phyloP scores from a whole-genome alignment of 2,113 vertebrate species.

The Periophthalmus modestus region DNA sequence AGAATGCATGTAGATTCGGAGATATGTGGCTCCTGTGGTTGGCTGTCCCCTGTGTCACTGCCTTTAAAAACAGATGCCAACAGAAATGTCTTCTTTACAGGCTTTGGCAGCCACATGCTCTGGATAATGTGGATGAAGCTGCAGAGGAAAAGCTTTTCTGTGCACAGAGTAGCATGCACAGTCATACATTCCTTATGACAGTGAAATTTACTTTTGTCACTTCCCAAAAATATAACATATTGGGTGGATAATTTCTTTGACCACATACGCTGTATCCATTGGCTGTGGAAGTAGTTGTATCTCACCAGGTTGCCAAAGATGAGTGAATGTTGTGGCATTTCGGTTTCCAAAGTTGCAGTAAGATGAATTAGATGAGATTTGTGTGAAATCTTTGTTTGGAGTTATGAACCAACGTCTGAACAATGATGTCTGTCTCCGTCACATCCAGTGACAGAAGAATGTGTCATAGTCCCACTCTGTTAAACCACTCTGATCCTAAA shows the following conservation, averaged over 20 bases:
- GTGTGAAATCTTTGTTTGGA: slow-evolving; percentile 12
- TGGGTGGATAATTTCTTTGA: slow-evolving; percentile 37
- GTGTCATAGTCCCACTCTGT: slow-evolving; percentile 74
- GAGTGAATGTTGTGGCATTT: slow-evolving; percentile 14
- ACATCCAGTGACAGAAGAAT: slow-evolving; percentile 74
- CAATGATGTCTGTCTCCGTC: slow-evolving; percentile 23
- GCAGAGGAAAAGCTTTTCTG: slow-evolving; percentile 52
- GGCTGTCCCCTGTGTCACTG: slow-evolving; percentile 76
- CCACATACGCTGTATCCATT: not conserved
- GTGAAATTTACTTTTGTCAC: slow-evolving; percentile 8
- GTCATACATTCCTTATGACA: slow-evolving; percentile 19
- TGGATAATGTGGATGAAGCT: slow-evolving; percentile 63
- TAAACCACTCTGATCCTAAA: slow-evolving; percentile 75
- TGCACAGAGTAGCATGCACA: not conserved
- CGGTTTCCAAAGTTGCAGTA: not conserved
- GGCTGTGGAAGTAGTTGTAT: not conserved
- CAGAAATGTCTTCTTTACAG: slow-evolving; percentile 74
- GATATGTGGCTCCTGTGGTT: slow-evolving; percentile 75
- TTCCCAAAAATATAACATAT: slow-evolving; percentile 30
- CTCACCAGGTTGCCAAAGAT: slow-evolving; percentile 33
- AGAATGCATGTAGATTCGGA: slow-evolving; percentile 64
- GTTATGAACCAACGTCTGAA: slow-evolving; percentile 36
- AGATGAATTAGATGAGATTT: slow-evolving; percentile 6
- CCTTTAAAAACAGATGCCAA: slow-evolving; percentile 70
- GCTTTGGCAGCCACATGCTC: slow-evolving; percentile 64